Evolutionary conservation across 2,113 vertebrate species (phyloP).

Genomic region (Todiramphus chloris): DNA sequence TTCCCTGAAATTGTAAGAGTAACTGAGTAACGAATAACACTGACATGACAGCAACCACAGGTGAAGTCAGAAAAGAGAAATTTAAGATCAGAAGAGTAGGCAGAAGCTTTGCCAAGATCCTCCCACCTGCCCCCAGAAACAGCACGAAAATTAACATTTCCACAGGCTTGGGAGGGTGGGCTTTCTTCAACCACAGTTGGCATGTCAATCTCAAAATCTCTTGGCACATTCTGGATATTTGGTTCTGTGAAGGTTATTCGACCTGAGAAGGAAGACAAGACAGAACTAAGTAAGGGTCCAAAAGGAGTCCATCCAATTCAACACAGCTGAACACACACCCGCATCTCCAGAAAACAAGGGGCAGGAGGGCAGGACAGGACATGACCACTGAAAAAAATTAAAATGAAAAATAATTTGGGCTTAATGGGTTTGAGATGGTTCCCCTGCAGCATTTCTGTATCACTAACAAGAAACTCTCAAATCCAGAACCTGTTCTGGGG

Average conservation of each 20-base stretch:
- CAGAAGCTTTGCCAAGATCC: not conserved
- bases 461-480: not conserved
- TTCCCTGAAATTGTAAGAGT: not conserved
- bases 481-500: not conserved
- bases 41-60: not conserved
- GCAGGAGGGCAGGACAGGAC: not conserved
- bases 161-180: constrained; percentile 76
- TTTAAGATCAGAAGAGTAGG: not conserved
- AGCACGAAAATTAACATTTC: not conserved
- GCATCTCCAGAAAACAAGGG: not conserved
- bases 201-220: constrained; percentile 95
- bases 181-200: constrained; percentile 85
- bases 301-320: not conserved
- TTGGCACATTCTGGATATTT: constrained; percentile 97
- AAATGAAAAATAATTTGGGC: not conserved
- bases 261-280: constrained; percentile 74
- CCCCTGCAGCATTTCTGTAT: not conserved
- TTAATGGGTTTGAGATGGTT: not conserved
- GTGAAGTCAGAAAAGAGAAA: not conserved
- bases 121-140: constrained; percentile 62
- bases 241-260: constrained; percentile 92
- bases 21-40: not conserved
- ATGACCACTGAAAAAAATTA: fast-evolving
- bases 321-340: not conserved
- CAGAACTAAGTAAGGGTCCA: not conserved